Evolutionary conservation across 2,113 vertebrate genomes (phyloP).

Genomic region (Patagioenas fasciata): DNA sequence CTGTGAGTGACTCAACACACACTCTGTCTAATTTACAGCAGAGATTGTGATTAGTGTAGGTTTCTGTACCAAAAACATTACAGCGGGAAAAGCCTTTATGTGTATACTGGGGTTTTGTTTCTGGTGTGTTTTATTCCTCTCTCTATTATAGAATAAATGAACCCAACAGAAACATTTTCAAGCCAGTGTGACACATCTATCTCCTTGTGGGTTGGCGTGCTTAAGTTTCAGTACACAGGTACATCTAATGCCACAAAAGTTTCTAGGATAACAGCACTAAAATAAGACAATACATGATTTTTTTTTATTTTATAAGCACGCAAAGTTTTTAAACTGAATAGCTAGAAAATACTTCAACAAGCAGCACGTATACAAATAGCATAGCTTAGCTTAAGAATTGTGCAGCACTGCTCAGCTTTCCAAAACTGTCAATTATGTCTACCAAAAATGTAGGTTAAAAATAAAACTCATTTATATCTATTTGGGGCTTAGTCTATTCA

Average conservation of each 20-base stretch:
- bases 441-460: background rate
- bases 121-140: background rate
- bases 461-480: background rate
- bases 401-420: background rate
- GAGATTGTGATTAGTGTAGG: background rate
- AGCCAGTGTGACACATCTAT: conserved; percentile 12
- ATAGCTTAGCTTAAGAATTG: background rate
- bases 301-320: background rate
- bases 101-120: background rate
- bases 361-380: background rate
- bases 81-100: background rate
- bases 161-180: conserved; percentile 22
- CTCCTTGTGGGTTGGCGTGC: background rate
- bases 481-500: background rate
- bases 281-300: background rate
- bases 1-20: conserved; percentile 6
- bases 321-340: background rate
- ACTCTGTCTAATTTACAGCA: background rate
- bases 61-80: background rate
- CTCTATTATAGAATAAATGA: conserved; percentile 10
- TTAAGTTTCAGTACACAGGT: background rate
- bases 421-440: background rate
- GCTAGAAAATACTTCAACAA: background rate
- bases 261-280: background rate
- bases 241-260: background rate